A percentile compares a stretch with the other conserved stretches of the same genome.
Conservation (phyloP, 2,797 vertebrate genomes). For the Tapera naevia region DNA sequence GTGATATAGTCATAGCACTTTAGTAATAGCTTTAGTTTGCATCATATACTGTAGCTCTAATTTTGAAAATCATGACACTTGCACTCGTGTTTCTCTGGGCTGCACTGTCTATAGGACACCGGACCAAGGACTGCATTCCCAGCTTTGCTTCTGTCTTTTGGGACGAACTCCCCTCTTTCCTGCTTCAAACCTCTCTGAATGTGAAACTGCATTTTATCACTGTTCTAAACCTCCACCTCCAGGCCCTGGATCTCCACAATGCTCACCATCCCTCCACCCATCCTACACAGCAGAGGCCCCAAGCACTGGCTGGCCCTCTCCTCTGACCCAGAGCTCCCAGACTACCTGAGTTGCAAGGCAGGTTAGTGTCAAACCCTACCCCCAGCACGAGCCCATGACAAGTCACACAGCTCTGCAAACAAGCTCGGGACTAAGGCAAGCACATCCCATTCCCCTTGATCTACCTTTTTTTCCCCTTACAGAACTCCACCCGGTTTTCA, state of each 20-base stretch:
- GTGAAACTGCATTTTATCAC: background rate
- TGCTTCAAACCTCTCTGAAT: background rate
- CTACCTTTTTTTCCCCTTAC: background rate
- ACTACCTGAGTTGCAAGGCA: background rate
- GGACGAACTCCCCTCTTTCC: background rate
- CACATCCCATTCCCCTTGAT: background rate
- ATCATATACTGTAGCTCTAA: background rate
- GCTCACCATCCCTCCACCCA: background rate
- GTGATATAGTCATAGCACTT: background rate
- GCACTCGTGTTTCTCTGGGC: background rate
- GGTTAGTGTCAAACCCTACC: background rate
- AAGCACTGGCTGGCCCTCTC: background rate
- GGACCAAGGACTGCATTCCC: background rate
- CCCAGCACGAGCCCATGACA: background rate
- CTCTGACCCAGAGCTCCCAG: accelerated
- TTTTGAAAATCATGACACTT: background rate
- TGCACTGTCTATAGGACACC: background rate
- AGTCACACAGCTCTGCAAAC: background rate
- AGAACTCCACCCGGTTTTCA: background rate
- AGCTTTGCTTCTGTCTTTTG: background rate
- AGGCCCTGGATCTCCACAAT: accelerated
- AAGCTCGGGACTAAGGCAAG: background rate
- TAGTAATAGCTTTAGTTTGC: background rate
- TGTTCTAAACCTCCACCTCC: background rate
- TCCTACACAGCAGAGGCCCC: background rate